Evolutionary conservation across 2,797 vertebrate species (phyloP).

Genomic region (Simalia tracyae): DNA sequence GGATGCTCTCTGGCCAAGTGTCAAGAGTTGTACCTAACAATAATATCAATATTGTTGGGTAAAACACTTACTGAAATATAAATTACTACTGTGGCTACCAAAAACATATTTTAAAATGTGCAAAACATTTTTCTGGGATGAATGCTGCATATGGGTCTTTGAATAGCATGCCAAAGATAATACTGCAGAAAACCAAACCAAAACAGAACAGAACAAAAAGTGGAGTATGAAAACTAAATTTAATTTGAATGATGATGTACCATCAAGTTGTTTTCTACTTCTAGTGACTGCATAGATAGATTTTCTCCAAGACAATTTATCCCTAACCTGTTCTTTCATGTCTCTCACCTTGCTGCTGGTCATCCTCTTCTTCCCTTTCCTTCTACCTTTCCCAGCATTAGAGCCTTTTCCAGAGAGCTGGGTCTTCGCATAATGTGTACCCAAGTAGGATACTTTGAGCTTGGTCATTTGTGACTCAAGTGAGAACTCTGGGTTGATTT

Average conservation of each 20-base stretch:
- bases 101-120: not conserved
- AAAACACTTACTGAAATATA: not conserved
- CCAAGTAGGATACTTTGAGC: too few relatives aligned
- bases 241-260: not conserved
- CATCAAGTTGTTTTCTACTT: not conserved
- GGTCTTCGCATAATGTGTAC: too few relatives aligned
- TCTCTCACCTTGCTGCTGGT: too few relatives aligned
- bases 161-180: not conserved
- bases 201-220: not conserved
- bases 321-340: not conserved
- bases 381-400: too few relatives aligned
- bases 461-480: too few relatives aligned
- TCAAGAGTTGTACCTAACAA: not conserved
- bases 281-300: not conserved
- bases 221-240: not conserved
- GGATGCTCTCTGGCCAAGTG: not conserved
- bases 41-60: not conserved
- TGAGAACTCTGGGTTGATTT: too few relatives aligned
- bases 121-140: not conserved
- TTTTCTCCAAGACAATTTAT: not conserved
- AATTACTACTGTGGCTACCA: not conserved
- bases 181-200: not conserved
- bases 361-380: too few relatives aligned
- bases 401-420: too few relatives aligned
- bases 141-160: not conserved